Base-by-base conservation (phyloP, 2,113 vertebrate species). In the Halichoeres trimaculatus region DNA sequence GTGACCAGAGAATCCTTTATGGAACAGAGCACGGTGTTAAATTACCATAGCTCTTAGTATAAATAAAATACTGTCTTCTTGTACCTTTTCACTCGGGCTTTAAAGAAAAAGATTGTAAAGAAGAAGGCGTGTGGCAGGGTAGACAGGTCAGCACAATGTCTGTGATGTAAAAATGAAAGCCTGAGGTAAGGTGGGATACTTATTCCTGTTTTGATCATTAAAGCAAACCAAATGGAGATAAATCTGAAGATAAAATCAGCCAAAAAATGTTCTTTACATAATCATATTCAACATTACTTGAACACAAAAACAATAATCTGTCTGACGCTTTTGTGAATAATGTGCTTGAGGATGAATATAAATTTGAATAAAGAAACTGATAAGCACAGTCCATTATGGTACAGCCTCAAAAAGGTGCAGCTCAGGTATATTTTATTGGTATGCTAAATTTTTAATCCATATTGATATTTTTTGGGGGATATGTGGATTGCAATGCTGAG, bases 141-240 rank as follows among this genome's bases (percentile, higher is more conserved):
- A 64, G 60, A 64, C 22, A 51, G 67, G 63, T 78, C 72, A 86
- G 65, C 79, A 82, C 61, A 80, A 63, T 70, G 70, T 78, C 69
- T 65, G 35, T 1, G 4, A 62, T 65, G 34, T 81, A 23, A 69
- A 58, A 66, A 87, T 81, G 35, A 57, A 70, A 17, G 67, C 56
- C 35, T 65, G 40, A 48, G 55, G 51, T 70, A 40, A 48, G 59
- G 51, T 74, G 57, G 69, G 30, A 57, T 76, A 69, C 53, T 45
- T 45, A 74, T 72, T 79, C 20, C 50, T 64, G 35, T 82, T 71
- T 64, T 57, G 40, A 79, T 71, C 70, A 74, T 58, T 76, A 76
- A 65, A 71, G 43, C 22, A 43, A 4, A 22, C 50, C 40, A 62
- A 61, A 45, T 54, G 48, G n/a, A 26, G 53, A 19, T 41, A 45